Evolutionary conservation across 2,113 vertebrate species (phyloP).

Genomic region (Vidua chalybeata): DNA sequence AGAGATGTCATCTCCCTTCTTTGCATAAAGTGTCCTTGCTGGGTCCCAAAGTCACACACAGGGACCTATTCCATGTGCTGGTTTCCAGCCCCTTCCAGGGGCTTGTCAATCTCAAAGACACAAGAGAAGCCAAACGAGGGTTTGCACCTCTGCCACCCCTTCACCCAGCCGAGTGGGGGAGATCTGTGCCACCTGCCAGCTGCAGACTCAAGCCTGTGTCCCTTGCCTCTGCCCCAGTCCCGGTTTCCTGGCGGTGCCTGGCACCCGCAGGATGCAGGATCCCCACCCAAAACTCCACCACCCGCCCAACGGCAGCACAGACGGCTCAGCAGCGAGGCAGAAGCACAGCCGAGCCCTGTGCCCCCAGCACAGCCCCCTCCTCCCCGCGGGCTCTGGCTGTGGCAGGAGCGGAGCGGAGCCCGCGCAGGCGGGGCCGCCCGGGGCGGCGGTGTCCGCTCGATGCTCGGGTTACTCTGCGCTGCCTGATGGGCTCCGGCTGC

Average conservation of each 20-base stretch:
- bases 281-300: not conserved
- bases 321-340: not conserved
- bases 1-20: not conserved
- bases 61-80: not conserved
- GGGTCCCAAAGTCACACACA: not conserved
- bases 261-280: not conserved
- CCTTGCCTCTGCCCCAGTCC: not conserved
- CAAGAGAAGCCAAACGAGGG: not conserved
- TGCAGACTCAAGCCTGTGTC: not conserved
- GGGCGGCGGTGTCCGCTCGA: not conserved
- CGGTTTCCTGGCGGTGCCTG: fast-evolving
- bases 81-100: not conserved
- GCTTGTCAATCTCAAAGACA: not conserved
- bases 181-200: not conserved
- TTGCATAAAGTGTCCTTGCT: not conserved
- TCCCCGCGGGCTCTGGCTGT: not conserved
- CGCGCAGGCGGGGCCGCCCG: not conserved
- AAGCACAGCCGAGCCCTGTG: fast-evolving
- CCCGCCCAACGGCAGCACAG: fast-evolving
- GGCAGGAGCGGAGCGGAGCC: not conserved
- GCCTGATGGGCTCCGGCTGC: slow-evolving; percentile 58
- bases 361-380: not conserved
- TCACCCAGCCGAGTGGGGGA: fast-evolving
- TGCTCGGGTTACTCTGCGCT: not conserved
- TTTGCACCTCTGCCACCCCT: not conserved